Evolutionary conservation across 2,113 vertebrate species (phyloP).

Genomic region (Pristiophorus japonicus): DNA sequence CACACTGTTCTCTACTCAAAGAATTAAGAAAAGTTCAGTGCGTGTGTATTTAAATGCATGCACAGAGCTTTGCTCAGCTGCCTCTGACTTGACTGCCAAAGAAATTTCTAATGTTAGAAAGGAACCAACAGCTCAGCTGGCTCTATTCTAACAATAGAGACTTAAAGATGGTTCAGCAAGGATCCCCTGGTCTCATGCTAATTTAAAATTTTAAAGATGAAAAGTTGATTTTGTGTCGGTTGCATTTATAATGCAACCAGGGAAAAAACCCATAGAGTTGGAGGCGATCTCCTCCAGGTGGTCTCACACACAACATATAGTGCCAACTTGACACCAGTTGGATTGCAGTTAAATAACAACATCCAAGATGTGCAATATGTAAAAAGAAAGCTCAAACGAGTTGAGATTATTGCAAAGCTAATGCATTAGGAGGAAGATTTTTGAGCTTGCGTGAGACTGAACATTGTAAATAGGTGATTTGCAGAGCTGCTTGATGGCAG

Average conservation of each 20-base stretch:
- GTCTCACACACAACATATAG: not conserved
- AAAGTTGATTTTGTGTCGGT: not conserved
- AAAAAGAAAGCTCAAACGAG: not conserved
- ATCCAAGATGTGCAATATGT: not conserved
- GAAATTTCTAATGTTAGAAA: not conserved
- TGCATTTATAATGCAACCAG: not conserved
- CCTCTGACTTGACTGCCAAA: not conserved
- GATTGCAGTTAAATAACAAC: not conserved
- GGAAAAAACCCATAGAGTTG: not conserved
- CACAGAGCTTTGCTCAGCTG: not conserved
- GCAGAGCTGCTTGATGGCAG: no score
- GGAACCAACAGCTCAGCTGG: not conserved
- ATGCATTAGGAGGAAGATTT: not conserved
- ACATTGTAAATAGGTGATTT: not conserved
- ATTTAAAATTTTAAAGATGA: not conserved
- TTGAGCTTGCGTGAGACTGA: not conserved
- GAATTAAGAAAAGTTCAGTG: not conserved
- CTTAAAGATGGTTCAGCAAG: not conserved
- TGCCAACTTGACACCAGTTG: not conserved
- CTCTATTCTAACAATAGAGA: not conserved
- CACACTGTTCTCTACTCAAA: not conserved
- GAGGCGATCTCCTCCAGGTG: not conserved
- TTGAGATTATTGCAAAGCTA: not conserved
- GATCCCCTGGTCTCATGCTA: not conserved
- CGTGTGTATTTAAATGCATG: not conserved